These are phyloP conservation scores for Fratercula arctica DNA, from an alignment of 2,797 vertebrate genomes.

Conservation along the genomic window DNA sequence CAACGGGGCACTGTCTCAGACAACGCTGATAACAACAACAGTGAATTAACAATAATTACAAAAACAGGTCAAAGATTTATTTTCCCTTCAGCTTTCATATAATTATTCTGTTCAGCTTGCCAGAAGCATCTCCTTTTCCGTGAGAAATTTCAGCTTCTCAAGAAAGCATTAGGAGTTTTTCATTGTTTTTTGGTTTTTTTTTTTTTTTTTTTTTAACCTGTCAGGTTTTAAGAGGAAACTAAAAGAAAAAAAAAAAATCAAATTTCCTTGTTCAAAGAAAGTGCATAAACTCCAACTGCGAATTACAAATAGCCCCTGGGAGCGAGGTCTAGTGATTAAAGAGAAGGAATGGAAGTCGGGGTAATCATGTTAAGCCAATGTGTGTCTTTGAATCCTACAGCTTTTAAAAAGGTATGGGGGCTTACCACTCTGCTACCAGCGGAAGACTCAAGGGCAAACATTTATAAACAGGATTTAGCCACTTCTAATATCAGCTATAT, in stretches of 20 bases:
- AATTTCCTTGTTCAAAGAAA: conserved; percentile 17
- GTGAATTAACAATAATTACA: conserved; percentile 17
- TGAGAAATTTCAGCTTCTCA: not conserved
- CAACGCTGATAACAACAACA: not conserved
- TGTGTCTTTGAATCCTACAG: not conserved
- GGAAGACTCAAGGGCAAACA: conserved; percentile 13
- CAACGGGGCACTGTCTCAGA: not conserved
- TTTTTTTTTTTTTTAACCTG: not conserved
- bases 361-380: not conserved
- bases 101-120: not conserved
- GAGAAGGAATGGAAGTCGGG: not conserved
- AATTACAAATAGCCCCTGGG: conserved; percentile 26
- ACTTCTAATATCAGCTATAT: not conserved
- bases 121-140: not conserved
- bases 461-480: not conserved
- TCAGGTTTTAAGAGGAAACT: not conserved
- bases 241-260: not conserved
- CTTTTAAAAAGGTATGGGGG: not conserved
- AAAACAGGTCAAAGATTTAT: not conserved
- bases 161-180: not conserved
- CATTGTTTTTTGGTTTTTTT: no score
- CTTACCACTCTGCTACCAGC: not conserved
- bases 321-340: not conserved
- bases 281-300: not conserved
- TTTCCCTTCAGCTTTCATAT: not conserved